Conservation (phyloP, 2,797 vertebrate species). For the Enteromius argenteus region DNA sequence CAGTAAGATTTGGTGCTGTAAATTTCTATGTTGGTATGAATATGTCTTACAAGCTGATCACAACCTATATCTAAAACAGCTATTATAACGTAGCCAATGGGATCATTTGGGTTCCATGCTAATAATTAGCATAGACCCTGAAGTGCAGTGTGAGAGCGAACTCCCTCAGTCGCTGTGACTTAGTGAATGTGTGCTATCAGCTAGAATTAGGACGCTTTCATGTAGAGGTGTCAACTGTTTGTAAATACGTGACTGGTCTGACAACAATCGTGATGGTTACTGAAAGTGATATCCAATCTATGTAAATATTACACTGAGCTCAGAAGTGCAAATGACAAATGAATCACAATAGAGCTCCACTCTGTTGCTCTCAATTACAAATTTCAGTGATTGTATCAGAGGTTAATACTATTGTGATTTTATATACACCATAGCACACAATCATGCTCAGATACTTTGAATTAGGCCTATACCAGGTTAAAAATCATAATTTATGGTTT, state of each 20-base stretch:
- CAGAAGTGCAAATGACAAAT: not conserved
- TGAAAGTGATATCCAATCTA: constrained; percentile 20
- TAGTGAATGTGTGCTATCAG: constrained; percentile 51
- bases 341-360: not conserved
- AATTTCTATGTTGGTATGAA: not conserved
- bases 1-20: not conserved
- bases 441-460: not conserved
- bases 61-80: not conserved
- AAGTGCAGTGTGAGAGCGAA: constrained; percentile 63
- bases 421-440: not conserved
- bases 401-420: not conserved
- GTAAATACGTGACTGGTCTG: constrained; percentile 27
- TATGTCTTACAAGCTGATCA: not conserved
- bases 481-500: too few species aligned
- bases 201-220: constrained; percentile 13
- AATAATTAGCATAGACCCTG: constrained; percentile 65
- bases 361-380: constrained; percentile 24
- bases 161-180: constrained; percentile 51
- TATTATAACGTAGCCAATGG: not conserved
- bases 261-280: constrained; percentile 20
- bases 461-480: not conserved
- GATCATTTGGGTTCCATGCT: not conserved
- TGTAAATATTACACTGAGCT: constrained; percentile 29
- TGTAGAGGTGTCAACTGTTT: constrained; percentile 31
- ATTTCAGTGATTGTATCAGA: constrained; percentile 1